Evolutionary conservation across 2,113 vertebrate genomes (phyloP), one percentile per base, ranked within the genome.

Genomic region (Stegastes partitus): DNA sequence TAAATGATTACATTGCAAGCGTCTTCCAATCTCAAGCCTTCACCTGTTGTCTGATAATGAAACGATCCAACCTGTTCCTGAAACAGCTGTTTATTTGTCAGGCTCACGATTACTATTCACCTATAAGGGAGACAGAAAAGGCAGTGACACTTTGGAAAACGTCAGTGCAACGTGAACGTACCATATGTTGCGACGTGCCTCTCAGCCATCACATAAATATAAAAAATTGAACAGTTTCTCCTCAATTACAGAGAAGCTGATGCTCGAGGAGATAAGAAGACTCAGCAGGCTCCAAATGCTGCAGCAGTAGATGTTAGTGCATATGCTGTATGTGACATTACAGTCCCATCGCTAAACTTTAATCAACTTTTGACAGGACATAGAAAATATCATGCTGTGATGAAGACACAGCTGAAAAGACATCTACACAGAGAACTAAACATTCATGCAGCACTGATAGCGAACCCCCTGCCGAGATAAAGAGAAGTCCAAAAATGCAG

Each of bases 151-250:
- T 18, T 55, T 42, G 21, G 5, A 25, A 9, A 68, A 55, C 21
- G 59, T 61, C 61, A 22, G 26, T 67, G 61, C 45, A 62, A 65
- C 55, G 61, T 62, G 37, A 83, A 56, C 31, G 19, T 75, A 62
- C 22, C 34, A 68, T 63, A 59, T 69, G 55, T n/a, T 68, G 25
- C 57, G 74, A 81, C 65, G 61, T 64, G 11, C 50, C 65, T 50
- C 45, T 45, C 49, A 79, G 53, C 54, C 69, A 70, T 74, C 63
- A 70, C 49, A 74, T 70, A 44, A 51, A 31, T 74, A n/a, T 74
- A 47, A 44, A 85, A 71, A 71, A 53, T 53, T 78, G n/a, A 44
- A 42, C 12, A 44, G 19, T 42, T n/a, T 51, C 37, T 44, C 31
- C 16, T 56, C 23, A 63, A 53, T 63, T 57, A 76, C 65, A 51